phyloP scores from a whole-genome alignment of 2,113 vertebrate species.

The Ardeotis arabs region DNA sequence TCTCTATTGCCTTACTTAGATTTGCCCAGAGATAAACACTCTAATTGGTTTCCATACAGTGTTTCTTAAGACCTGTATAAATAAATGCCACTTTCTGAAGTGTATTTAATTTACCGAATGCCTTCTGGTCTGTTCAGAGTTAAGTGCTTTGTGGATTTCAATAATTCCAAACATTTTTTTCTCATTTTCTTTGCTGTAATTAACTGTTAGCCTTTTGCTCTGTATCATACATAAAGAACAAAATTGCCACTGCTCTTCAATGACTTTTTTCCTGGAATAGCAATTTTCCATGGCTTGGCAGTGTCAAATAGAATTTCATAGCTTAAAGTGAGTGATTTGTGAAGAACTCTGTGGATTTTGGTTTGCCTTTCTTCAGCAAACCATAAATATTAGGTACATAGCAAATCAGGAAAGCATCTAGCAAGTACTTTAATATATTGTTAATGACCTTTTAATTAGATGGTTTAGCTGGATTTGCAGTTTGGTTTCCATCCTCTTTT shows the following conservation, averaged over 20 bases:
- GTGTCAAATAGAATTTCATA: background rate
- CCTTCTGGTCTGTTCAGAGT: background rate
- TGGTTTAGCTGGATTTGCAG: conserved; percentile 16
- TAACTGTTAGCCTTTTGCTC: background rate
- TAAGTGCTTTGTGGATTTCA: background rate
- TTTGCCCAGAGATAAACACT: background rate
- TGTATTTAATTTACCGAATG: background rate
- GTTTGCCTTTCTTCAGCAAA: background rate
- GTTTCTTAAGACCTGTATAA: background rate
- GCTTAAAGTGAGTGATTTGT: background rate
- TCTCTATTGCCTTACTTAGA: background rate
- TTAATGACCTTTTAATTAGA: background rate
- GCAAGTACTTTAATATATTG: conserved; percentile 13
- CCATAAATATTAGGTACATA: background rate
- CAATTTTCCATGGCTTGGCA: conserved; percentile 39
- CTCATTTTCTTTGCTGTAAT: background rate
- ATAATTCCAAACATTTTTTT: background rate
- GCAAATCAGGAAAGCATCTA: background rate
- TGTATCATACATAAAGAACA: background rate
- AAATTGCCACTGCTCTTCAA: background rate
- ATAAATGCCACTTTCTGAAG: background rate
- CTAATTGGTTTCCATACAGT: background rate
- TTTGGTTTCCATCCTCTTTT: background rate
- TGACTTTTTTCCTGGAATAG: conserved; percentile 18
- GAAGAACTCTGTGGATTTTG: background rate